Evolutionary conservation across 1,140 invertebrate species (phyloP).

Genomic region (Arion vulgaris): DNA sequence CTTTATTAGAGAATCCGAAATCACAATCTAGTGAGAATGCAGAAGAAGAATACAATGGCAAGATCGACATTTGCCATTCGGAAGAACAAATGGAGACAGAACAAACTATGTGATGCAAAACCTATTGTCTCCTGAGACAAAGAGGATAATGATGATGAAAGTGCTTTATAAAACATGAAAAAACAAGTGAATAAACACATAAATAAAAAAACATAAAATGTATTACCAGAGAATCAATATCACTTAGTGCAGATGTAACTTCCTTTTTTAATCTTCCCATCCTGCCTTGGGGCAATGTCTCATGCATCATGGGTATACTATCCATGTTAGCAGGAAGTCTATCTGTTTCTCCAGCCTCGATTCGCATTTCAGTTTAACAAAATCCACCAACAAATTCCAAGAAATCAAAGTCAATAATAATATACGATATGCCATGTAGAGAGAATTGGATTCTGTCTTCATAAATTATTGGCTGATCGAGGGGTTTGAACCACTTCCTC

Average conservation of each 20-base stretch:
- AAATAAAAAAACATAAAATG: background rate
- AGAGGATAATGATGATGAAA: too few relatives aligned
- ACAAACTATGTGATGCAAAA: too few relatives aligned
- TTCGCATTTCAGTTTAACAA: conserved; percentile 20
- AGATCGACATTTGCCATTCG: too few relatives aligned
- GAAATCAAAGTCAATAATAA: background rate
- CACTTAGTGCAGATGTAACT: conserved; percentile 54
- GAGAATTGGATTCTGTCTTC: background rate
- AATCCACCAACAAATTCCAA: background rate
- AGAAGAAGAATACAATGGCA: too few relatives aligned
- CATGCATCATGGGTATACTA: conserved; percentile 25
- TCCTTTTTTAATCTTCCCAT: conserved; percentile 55
- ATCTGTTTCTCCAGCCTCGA: conserved; percentile 23
- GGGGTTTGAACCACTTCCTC: too few relatives aligned
- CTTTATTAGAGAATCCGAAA: too few relatives aligned
- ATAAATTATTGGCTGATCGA: background rate
- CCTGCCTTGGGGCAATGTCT: conserved; percentile 39
- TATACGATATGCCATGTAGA: background rate
- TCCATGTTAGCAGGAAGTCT: conserved; percentile 18
- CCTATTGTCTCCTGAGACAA: too few relatives aligned
- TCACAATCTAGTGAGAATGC: too few relatives aligned
- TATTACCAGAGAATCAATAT: conserved; percentile 56
- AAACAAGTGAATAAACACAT: background rate
- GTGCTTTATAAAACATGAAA: too few relatives aligned
- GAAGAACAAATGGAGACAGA: too few relatives aligned